Percentiles rank a stretch among this genome's conserved stretches.
These are phyloP conservation scores for Tragelaphus buxtoni DNA, from an alignment of 2,113 vertebrate species.

Conservation along the genomic window DNA sequence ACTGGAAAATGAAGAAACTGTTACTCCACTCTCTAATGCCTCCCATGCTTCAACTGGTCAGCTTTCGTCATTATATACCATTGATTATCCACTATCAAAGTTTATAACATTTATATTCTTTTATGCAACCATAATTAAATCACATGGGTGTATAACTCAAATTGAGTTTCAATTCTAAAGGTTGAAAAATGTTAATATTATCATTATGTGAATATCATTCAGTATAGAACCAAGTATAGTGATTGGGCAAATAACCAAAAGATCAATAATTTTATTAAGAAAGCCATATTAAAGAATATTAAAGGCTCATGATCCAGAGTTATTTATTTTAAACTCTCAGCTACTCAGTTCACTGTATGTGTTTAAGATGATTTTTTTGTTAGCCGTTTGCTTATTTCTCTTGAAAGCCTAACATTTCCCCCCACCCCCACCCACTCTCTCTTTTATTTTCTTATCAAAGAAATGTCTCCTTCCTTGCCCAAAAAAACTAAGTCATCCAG, in stretches of 20 bases:
- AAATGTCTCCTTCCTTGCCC: background rate
- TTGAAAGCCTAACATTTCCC: background rate
- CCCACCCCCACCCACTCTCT: background rate
- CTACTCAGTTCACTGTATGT: background rate
- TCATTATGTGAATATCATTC: background rate
- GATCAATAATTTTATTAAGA: background rate
- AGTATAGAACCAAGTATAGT: background rate
- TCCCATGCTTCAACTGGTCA: background rate
- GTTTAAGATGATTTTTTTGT: background rate
- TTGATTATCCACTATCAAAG: background rate
- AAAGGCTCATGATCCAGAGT: background rate
- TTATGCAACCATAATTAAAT: background rate
- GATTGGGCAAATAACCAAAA: background rate
- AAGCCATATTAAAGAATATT: background rate
- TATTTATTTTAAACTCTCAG: slow-evolving; percentile 17
- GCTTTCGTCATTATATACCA: background rate
- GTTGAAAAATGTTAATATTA: background rate
- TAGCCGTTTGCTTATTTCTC: background rate
- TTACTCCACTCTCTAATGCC: background rate
- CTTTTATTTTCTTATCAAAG: slow-evolving; percentile 32
- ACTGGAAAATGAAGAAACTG: background rate
- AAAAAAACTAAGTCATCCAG: background rate
- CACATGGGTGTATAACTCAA: background rate
- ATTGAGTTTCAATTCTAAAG: background rate
- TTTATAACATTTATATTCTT: background rate